A percentile compares a stretch with the other conserved stretches of the same genome.
Evolutionary conservation across 1,140 invertebrate genomes (phyloP).

Genomic region (Orussus abietinus): DNA sequence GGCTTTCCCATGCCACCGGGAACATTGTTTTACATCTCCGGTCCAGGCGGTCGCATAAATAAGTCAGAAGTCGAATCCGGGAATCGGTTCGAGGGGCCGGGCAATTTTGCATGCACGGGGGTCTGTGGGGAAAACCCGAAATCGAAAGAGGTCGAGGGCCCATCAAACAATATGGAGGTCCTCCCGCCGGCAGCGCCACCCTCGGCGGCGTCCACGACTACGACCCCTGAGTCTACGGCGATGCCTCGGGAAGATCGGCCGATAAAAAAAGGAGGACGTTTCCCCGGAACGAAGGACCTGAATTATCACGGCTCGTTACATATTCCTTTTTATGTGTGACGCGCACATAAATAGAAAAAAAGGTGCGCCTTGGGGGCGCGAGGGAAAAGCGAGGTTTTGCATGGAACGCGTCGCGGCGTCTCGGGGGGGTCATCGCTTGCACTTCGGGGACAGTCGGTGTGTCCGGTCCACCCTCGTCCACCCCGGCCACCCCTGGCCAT

Average conservation of each 20-base stretch:
- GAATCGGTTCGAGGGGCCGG: conserved; percentile 27
- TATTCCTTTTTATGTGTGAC: conserved; percentile 51
- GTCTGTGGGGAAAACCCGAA: conserved; percentile 41
- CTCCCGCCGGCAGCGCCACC: conserved; percentile 15
- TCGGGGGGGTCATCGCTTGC: conserved; percentile 52
- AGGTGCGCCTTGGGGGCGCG: conserved; percentile 15
- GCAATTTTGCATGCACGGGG: conserved; percentile 39
- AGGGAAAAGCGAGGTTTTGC: conserved; percentile 29
- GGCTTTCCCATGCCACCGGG: conserved; percentile 13
- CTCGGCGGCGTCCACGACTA: conserved; percentile 15
- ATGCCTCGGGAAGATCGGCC: conserved; percentile 12
- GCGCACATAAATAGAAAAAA: conserved; percentile 44
- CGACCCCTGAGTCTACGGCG: conserved; percentile 9
- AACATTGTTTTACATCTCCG: conserved; percentile 40
- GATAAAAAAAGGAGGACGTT: conserved; percentile 17
- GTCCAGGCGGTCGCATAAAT: conserved; percentile 44
- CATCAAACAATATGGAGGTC: conserved; percentile 31
- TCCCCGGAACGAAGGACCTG: conserved; percentile 27
- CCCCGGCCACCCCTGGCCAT: not conserved
- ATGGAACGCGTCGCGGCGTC: conserved; percentile 31
- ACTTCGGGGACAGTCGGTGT: conserved; percentile 43
- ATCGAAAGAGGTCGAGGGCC: conserved; percentile 17
- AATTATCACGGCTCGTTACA: conserved; percentile 51
- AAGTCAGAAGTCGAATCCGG: conserved; percentile 34
- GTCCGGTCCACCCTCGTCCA: conserved; percentile 2